Percentiles rank a stretch among this genome's conserved stretches.
Conservation (phyloP, 2,113 vertebrate genomes). For the Oostethus manadensis region DNA sequence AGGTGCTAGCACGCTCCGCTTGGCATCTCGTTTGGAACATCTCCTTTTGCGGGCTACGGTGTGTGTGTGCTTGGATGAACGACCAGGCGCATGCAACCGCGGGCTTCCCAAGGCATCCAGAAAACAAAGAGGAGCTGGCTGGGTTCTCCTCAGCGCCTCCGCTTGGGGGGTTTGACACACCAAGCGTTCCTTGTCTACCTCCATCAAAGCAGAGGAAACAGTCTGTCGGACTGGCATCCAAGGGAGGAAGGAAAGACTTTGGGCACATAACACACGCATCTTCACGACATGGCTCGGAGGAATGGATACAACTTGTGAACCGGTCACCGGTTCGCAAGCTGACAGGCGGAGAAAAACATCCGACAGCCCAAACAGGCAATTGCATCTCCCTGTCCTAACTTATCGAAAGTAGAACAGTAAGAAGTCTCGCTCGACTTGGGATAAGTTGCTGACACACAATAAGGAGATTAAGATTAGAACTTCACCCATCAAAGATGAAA, state of each 20-base stretch:
- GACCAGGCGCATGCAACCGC: slow-evolving; percentile 49
- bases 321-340: slow-evolving; percentile 3
- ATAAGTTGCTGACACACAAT: slow-evolving; percentile 37
- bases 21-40: neutral
- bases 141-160: slow-evolving; percentile 32
- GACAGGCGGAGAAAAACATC: neutral
- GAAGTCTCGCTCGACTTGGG: slow-evolving; percentile 13
- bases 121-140: slow-evolving; percentile 32
- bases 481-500: slow-evolving; percentile 36
- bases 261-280: slow-evolving; percentile 6
- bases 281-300: slow-evolving; percentile 4
- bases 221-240: slow-evolving; percentile 19
- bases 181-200: slow-evolving; percentile 10
- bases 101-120: slow-evolving; percentile 35
- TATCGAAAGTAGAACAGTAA: slow-evolving; percentile 10
- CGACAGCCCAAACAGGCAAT: neutral
- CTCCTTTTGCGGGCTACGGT: slow-evolving; percentile 5
- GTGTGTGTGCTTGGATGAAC: slow-evolving; percentile 22
- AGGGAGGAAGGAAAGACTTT: slow-evolving; percentile 3
- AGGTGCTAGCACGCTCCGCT: slow-evolving; percentile 24
- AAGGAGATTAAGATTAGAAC: slow-evolving; percentile 33
- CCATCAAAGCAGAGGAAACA: slow-evolving; percentile 23
- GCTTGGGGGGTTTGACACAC: slow-evolving; percentile 26
- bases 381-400: neutral
- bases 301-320: slow-evolving; percentile 28